Percentiles rank a stretch among this genome's conserved stretches.
Evolutionary conservation across 1,140 invertebrate genomes (phyloP).

Genomic region (Drosophila repletoides): DNA sequence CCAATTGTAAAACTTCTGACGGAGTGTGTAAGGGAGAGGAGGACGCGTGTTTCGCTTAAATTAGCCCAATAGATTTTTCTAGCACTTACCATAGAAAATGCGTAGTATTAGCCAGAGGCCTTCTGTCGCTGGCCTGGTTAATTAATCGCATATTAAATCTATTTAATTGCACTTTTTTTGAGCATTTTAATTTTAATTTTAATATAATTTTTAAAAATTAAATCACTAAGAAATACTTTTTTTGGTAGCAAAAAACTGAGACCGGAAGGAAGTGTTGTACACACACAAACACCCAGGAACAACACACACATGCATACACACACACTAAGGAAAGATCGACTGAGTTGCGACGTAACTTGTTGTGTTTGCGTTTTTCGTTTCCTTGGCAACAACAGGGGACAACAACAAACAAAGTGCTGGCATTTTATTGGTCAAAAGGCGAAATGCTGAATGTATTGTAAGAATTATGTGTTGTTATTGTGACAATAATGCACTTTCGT

Average conservation of each 20-base stretch:
- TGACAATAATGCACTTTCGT: conserved; percentile 19
- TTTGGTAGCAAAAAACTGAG: conserved; percentile 51
- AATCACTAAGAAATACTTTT: conserved; percentile 3
- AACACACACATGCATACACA: conserved; percentile 8
- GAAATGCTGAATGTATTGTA: background rate
- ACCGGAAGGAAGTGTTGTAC: conserved; percentile 69
- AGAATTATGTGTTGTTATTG: background rate
- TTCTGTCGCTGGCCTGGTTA: background rate
- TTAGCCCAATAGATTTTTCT: conserved; percentile 33
- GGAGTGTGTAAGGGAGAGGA: too few species aligned
- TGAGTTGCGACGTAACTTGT: conserved; percentile 61
- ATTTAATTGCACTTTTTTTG: conserved; percentile 31
- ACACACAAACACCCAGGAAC: background rate
- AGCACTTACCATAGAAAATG: conserved; percentile 42
- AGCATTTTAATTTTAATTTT: conserved; percentile 10
- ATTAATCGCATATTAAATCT: background rate
- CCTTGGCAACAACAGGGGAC: conserved; percentile 65
- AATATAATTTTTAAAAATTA: background rate
- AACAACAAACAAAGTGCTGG: conserved; percentile 57
- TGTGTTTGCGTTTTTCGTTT: conserved; percentile 70
- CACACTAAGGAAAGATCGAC: conserved; percentile 29
- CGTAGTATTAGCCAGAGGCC: conserved; percentile 5
- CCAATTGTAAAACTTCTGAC: background rate
- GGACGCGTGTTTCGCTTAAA: background rate
- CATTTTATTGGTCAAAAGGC: conserved; percentile 28